Conservation (phyloP, 1,140 invertebrate genomes). For the Tetramorium simillimum region DNA sequence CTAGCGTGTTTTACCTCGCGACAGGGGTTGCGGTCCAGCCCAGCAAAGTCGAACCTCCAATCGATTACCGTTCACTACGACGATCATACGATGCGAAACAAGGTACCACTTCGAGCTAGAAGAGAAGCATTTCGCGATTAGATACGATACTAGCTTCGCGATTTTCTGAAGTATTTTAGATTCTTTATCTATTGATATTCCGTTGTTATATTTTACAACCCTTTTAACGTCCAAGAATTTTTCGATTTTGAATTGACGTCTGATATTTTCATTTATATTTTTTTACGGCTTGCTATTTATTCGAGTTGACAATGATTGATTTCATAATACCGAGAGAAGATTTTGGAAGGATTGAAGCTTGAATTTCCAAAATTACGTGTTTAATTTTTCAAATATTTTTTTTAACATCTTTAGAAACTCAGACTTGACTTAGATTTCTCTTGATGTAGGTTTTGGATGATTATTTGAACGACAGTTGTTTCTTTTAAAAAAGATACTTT, state of each 20-base stretch:
- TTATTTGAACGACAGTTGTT: not conserved
- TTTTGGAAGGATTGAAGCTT: too few species aligned
- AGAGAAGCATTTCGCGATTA: constrained; percentile 2
- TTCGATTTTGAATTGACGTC: not conserved
- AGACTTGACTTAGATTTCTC: not conserved
- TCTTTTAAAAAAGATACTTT: not conserved
- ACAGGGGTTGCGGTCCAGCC: constrained; percentile 43
- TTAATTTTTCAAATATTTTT: not conserved
- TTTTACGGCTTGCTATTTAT: not conserved
- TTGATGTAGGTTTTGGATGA: not conserved
- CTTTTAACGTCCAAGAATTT: not conserved
- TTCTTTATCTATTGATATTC: not conserved
- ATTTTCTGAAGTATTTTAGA: not conserved
- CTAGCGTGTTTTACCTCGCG: constrained; percentile 23
- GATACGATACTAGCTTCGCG: not conserved
- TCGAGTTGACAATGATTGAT: not conserved
- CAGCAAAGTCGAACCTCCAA: constrained; percentile 19
- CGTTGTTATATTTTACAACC: not conserved
- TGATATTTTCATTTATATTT: not conserved
- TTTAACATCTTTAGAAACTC: not conserved
- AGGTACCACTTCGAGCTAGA: constrained; percentile 2
- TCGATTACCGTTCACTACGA: constrained; percentile 34
- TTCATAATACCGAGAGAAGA: not conserved
- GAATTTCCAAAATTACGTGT: not conserved
- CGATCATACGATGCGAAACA: constrained; percentile 27